A percentile compares a stretch with the other conserved stretches of the same genome.
These are phyloP conservation scores for Cynopterus sphinx DNA, from an alignment of 2,797 vertebrate genomes.

Conservation along the genomic window DNA sequence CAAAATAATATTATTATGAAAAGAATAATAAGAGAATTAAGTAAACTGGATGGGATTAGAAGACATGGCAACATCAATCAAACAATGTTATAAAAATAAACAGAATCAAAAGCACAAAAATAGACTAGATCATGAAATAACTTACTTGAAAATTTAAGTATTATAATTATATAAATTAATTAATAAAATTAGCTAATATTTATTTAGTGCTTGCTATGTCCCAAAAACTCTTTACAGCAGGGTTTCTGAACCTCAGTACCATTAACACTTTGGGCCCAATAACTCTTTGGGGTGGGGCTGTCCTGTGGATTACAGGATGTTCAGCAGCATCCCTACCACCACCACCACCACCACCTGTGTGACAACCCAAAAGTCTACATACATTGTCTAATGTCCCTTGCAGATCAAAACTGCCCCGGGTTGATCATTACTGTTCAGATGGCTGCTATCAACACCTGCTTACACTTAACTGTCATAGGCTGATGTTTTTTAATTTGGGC, in stretches of 20 bases:
- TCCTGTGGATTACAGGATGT: neutral
- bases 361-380: neutral
- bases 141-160: neutral
- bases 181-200: neutral
- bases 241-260: neutral
- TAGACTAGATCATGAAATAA: neutral
- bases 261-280: neutral
- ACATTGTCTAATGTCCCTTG: neutral
- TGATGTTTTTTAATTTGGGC: neutral
- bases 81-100: neutral
- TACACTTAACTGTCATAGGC: neutral
- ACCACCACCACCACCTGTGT: neutral
- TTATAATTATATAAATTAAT: neutral
- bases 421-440: neutral
- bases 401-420: neutral
- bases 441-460: neutral
- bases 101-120: neutral
- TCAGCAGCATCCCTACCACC: neutral
- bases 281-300: neutral
- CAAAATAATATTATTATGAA: neutral
- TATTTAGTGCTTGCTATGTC: neutral
- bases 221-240: neutral
- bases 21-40: neutral
- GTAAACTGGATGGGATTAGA: neutral
- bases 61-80: neutral